A percentile compares a stretch with the other conserved stretches of the same genome.
Conservation (phyloP, 1,140 invertebrate genomes). For the Drosophila navojoa region DNA sequence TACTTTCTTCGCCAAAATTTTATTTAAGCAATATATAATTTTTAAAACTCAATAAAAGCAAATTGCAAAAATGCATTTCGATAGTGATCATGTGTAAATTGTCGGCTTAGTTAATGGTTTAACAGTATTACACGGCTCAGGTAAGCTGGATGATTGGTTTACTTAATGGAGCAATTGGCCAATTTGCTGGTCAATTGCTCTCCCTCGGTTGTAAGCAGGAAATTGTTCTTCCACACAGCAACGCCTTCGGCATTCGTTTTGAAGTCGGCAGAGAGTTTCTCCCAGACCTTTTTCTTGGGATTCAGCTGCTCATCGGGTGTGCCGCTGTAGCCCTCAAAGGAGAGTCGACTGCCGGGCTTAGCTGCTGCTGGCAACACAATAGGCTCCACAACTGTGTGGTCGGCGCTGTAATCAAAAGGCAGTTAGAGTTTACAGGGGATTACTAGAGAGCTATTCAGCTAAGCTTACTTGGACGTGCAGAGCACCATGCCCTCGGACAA, state of each 20-base stretch:
- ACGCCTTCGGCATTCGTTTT: slow-evolving; percentile 90
- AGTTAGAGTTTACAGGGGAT: background rate
- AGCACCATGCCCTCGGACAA: slow-evolving; percentile 95
- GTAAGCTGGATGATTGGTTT: slow-evolving; percentile 54
- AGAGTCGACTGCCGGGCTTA: slow-evolving; percentile 91
- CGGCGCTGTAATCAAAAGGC: slow-evolving; percentile 85
- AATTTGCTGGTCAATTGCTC: slow-evolving; percentile 79
- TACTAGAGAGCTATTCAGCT: fast-evolving
- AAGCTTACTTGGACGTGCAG: slow-evolving; percentile 92
- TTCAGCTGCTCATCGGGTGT: slow-evolving; percentile 93
- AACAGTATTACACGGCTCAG: slow-evolving; percentile 74
- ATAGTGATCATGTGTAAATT: slow-evolving; percentile 16
- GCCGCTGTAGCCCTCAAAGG: slow-evolving; percentile 91
- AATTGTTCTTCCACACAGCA: slow-evolving; percentile 93
- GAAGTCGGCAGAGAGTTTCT: slow-evolving; percentile 93
- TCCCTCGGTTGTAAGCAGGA: slow-evolving; percentile 86
- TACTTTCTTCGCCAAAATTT: background rate
- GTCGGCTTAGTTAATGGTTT: slow-evolving; percentile 48
- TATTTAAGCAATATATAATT: slow-evolving; percentile 25
- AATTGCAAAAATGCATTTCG: slow-evolving; percentile 51
- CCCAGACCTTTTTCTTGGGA: slow-evolving; percentile 99
- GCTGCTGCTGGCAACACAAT: slow-evolving; percentile 90
- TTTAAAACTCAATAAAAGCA: slow-evolving; percentile 12
- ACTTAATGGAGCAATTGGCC: slow-evolving; percentile 80
- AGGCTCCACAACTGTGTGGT: slow-evolving; percentile 92